Base-by-base conservation (phyloP, 2,888 invertebrate genomes). In the Melikaiella ostensackeni region DNA sequence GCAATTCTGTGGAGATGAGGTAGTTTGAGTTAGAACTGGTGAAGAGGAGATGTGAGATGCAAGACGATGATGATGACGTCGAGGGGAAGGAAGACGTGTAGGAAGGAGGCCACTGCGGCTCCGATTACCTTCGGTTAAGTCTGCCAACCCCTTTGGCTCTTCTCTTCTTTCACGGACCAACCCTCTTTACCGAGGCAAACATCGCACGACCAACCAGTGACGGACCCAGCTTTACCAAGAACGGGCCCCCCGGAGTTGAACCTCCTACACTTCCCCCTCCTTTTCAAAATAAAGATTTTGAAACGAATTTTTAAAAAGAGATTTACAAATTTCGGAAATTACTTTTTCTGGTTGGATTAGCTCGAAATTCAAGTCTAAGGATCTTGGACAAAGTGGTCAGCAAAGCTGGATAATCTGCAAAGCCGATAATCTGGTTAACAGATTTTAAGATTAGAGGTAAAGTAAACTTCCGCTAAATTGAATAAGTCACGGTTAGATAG, bases 1-100 rank as follows among this genome's bases (percentile, higher is more conserved):
- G 83, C 78, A 84, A 84, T 84, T 86, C 84, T 85, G 81, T 81
- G 73, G 80, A 82, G 79, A 46, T 46, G 50, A 70, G 70, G 46
- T 46, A 50, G 70, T 70, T 55, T 66, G 46, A 19, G 66, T 42
- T 66, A 11, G 59, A 50, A 30, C 50, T 70, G 50, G 30, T n/a
- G 46, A 30, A 70, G n/a, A 70, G 19, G 30, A 50, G 66, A 66
- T 46, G 66, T 42, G 42, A 24, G 64, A 64, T 59, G 27, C 55
- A 55, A 55, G 55, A 55, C 55, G 55, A 55, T 50, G 50, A 50
- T 3, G 50, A n/a, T 21, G 55, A 55, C 55, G 55, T 21, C 9
- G 55, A 55, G 55, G 9, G 33, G 62, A 9, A 30, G 62, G 33
- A 62, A 62, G 62, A 62, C 33, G 33, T 33, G 62, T 63, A 35